Evolutionary conservation across 2,113 vertebrate genomes (phyloP).

Genomic region (Osmerus eperlanus): DNA sequence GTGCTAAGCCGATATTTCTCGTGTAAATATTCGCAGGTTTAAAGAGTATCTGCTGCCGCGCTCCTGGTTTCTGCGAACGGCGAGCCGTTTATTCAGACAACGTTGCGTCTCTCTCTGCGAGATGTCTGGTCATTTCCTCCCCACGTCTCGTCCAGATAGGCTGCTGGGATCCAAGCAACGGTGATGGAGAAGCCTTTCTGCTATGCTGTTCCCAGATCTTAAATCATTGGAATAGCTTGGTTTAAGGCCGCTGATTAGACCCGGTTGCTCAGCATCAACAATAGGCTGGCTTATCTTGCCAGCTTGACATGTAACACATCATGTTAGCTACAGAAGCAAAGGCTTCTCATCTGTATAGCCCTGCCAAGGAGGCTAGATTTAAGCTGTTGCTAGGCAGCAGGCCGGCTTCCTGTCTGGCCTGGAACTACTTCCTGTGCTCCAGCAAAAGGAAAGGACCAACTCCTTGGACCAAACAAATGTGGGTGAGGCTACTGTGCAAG

Average conservation of each 20-base stretch:
- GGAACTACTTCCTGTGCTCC: conserved; percentile 54
- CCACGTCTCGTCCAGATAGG: neutral
- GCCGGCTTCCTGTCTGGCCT: conserved; percentile 54
- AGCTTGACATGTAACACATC: neutral
- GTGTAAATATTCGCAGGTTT: too few species aligned
- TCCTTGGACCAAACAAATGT: conserved; percentile 25
- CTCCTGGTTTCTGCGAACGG: too few species aligned
- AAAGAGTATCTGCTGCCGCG: too few species aligned
- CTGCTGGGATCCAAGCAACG: neutral
- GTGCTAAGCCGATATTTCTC: too few species aligned
- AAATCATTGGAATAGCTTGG: conserved; percentile 24
- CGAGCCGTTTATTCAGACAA: neutral
- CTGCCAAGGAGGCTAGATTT: conserved; percentile 17
- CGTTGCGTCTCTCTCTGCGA: conserved; percentile 1
- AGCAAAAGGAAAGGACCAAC: conserved; percentile 42
- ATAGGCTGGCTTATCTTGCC: neutral
- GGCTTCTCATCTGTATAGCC: conserved; percentile 13
- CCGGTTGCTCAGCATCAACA: conserved; percentile 41
- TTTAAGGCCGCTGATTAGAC: conserved; percentile 36
- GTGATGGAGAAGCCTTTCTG: neutral
- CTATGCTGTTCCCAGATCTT: conserved; percentile 28
- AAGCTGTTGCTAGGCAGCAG: conserved; percentile 31
- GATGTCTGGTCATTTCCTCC: neutral
- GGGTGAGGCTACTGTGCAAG: neutral
- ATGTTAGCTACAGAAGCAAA: neutral